These are phyloP conservation scores for Diabrotica virgifera DNA, from an alignment of 1,140 invertebrate species.

Conservation along the genomic window DNA sequence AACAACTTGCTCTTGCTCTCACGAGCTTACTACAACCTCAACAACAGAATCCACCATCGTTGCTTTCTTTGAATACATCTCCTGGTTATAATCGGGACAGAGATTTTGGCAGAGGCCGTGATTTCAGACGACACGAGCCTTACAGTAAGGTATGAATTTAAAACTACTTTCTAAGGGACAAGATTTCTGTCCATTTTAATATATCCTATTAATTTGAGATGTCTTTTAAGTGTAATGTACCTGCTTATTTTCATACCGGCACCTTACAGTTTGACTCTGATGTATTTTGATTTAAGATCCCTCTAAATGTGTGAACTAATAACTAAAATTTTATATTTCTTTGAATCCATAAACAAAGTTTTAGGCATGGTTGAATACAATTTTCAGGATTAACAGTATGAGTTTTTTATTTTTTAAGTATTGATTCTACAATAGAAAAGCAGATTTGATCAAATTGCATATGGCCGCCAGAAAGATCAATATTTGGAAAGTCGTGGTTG, in stretches of 20 bases:
- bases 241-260: neutral
- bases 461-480: too few species aligned
- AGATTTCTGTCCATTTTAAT: neutral
- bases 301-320: too few species aligned
- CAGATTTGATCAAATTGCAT: too few species aligned
- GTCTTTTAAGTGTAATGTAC: neutral
- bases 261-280: neutral
- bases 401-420: too few species aligned
- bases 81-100: constrained; percentile 43
- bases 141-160: constrained; percentile 45
- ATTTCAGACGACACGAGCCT: constrained; percentile 46
- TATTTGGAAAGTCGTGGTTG: too few species aligned
- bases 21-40: constrained; percentile 46
- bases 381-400: too few species aligned
- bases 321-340: too few species aligned
- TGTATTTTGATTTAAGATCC: neutral
- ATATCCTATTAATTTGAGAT: neutral
- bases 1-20: constrained; percentile 47
- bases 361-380: too few species aligned
- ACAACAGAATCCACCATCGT: constrained; percentile 45
- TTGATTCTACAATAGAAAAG: too few species aligned
- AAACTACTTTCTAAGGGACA: constrained; percentile 18
- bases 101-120: constrained; percentile 44
- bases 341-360: too few species aligned
- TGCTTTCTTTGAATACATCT: constrained; percentile 46